Evolutionary conservation across 2,113 vertebrate species (phyloP), one percentile per base, ranked within the genome.

Genomic region (Gopherus flavomarginatus): DNA sequence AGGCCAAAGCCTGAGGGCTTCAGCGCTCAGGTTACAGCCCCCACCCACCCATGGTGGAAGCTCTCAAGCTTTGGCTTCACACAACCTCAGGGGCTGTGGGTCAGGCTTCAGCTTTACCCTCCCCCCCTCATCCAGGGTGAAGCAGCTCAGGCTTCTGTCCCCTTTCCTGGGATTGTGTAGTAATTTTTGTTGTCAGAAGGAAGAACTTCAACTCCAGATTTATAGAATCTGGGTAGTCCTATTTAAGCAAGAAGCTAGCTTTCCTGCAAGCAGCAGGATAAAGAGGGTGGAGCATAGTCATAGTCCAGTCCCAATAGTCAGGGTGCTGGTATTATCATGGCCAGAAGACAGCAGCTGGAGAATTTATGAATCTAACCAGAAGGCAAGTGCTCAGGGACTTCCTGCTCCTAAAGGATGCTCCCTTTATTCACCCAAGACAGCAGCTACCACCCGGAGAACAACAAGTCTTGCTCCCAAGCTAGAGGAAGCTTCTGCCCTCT

Each of bases 151-250:
- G 21, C 53, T 54, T 54, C 8, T 21, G 8, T 54, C 19, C 21
- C 53, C 53, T 1, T 54, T 54, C 53, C 53, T 1, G 7, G 21
- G 53, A 21, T 54, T 8, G 3, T 54, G 53, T 22, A 54, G 53
- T 54, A 54, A 54, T 54, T 54, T 54, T 22, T 54, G 53, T 54
- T 22, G 53, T 54, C 53, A 54, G 53, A 54, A 22, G 54, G 57
- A 94, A 82, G n/a, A 50, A 80, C 47, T 83, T 80, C 49, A 83
- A 2, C 78, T 95, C 62, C 79, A 57, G 94, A 92, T 79, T 93
- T n/a, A 72, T 56, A 21, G 56, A 84, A 29, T 82, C 47, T 44
- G 88, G 65, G 8, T 94, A 56, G 80, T 38, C 19, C 83, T 59
- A 44, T 81, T 87, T 83, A 91, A 72, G 49, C 29, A 92, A 9